Conservation (phyloP, 2,888 invertebrate species). For the Leptinotarsa peninsularis region DNA sequence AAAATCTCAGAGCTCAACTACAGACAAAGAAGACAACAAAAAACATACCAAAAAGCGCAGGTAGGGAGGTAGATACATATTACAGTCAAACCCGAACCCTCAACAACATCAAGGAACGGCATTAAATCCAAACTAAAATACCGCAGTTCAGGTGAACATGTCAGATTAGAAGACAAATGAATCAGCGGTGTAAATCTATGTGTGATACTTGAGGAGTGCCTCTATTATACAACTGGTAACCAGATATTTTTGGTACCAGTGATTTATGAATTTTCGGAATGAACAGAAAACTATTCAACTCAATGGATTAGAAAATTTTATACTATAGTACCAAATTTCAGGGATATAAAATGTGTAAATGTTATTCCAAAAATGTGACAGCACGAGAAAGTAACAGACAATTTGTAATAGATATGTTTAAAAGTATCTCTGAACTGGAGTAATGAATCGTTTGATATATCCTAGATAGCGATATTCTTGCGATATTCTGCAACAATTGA, state of each 20-base stretch:
- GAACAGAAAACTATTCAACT: too few relatives aligned
- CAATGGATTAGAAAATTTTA: too few relatives aligned
- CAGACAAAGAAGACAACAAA: not conserved
- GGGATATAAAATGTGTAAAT: too few relatives aligned
- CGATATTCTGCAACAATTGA: too few relatives aligned
- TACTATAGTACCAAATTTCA: too few relatives aligned
- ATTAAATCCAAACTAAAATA: slow-evolving; percentile 41
- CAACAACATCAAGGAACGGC: slow-evolving; percentile 22
- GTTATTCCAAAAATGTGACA: too few relatives aligned
- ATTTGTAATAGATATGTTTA: too few relatives aligned
- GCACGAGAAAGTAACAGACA: too few relatives aligned
- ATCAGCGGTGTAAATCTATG: slow-evolving; percentile 39
- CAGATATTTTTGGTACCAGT: slow-evolving; percentile 31
- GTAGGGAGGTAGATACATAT: not conserved
- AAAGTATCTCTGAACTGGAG: too few relatives aligned
- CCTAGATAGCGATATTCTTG: too few relatives aligned
- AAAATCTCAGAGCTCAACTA: not conserved
- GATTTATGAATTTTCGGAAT: slow-evolving; percentile 31
- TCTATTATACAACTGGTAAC: slow-evolving; percentile 39
- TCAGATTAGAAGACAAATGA: slow-evolving; percentile 44
- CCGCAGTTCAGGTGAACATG: slow-evolving; percentile 38
- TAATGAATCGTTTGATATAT: too few relatives aligned
- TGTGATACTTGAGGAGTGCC: slow-evolving; percentile 41
- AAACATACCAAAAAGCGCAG: slow-evolving; percentile 11
- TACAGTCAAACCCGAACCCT: not conserved